Conservation (phyloP, 1,140 invertebrate genomes). For the Brachionus asplanchnoidis region DNA sequence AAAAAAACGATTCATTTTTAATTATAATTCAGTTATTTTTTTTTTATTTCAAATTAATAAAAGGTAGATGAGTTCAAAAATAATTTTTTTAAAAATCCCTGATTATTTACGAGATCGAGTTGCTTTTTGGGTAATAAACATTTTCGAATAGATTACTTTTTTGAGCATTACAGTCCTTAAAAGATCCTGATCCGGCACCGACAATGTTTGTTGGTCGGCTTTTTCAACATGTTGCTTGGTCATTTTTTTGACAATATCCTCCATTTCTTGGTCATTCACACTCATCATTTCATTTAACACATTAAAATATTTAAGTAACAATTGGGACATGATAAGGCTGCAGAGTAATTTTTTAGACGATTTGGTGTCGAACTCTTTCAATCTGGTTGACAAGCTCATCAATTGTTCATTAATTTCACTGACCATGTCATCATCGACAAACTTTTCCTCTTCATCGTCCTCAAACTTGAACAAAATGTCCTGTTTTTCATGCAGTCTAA, state of each 20-base stretch:
- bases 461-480: not conserved
- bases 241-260: not conserved
- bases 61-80: not conserved
- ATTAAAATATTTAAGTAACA: not conserved
- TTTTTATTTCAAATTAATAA: not conserved
- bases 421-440: not conserved
- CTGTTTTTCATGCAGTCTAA: not conserved
- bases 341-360: not conserved
- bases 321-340: not conserved
- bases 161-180: not conserved
- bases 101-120: conserved; percentile 4
- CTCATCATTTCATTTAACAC: not conserved
- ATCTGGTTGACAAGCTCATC: not conserved
- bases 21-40: conserved; percentile 4
- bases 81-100: not conserved
- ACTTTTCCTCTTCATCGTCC: not conserved
- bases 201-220: not conserved
- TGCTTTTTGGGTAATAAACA: not conserved
- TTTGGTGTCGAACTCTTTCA: conserved; percentile 6
- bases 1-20: conserved; percentile 2
- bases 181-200: not conserved
- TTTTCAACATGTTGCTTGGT: conserved; percentile 8
- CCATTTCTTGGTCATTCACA: not conserved
- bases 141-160: not conserved
- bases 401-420: conserved; percentile 6